Conservation (phyloP, 2,888 invertebrate species). For the Kuschelorhynchus macadamiae region DNA sequence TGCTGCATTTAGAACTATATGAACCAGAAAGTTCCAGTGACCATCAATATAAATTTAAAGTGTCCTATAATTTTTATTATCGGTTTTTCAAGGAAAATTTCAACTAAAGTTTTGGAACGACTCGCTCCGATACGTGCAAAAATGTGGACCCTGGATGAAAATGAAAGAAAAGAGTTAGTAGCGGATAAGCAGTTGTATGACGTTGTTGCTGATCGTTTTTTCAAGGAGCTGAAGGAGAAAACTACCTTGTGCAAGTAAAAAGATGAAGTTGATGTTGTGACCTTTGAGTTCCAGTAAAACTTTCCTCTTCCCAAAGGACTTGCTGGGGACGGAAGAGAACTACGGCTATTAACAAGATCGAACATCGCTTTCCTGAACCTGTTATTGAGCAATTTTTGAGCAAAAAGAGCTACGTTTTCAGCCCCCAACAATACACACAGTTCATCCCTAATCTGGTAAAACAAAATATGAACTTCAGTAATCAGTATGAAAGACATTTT, state of each 20-base stretch:
- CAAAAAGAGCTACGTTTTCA: slow-evolving; percentile 26
- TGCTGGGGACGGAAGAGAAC: slow-evolving; percentile 31
- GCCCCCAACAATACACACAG: slow-evolving; percentile 11
- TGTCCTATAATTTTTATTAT: slow-evolving; percentile 30
- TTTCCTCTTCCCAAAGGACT: slow-evolving; percentile 45
- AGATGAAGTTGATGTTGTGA: slow-evolving; percentile 47
- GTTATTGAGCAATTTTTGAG: slow-evolving; percentile 24
- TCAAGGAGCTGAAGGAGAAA: slow-evolving; percentile 47
- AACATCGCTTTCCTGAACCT: slow-evolving; percentile 45
- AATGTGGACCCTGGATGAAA: slow-evolving; percentile 25
- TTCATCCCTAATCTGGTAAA: slow-evolving; percentile 29
- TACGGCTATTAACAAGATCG: slow-evolving; percentile 22
- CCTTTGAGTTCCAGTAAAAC: slow-evolving; percentile 55
- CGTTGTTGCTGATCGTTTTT: slow-evolving; percentile 50
- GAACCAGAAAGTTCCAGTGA: slow-evolving; percentile 23
- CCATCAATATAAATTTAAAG: slow-evolving; percentile 23
- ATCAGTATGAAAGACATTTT: slow-evolving; percentile 29
- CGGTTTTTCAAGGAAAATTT: slow-evolving; percentile 28
- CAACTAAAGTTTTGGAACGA: slow-evolving; percentile 24
- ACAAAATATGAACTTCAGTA: slow-evolving; percentile 29
- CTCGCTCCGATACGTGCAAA: slow-evolving; percentile 32
- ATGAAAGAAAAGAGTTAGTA: slow-evolving; percentile 15
- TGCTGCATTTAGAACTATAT: slow-evolving; percentile 31
- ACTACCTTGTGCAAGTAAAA: slow-evolving; percentile 44
- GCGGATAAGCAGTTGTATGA: slow-evolving; percentile 31